Evolutionary conservation across 1,140 invertebrate genomes (phyloP).

Genomic region (Hirudo medicinalis): DNA sequence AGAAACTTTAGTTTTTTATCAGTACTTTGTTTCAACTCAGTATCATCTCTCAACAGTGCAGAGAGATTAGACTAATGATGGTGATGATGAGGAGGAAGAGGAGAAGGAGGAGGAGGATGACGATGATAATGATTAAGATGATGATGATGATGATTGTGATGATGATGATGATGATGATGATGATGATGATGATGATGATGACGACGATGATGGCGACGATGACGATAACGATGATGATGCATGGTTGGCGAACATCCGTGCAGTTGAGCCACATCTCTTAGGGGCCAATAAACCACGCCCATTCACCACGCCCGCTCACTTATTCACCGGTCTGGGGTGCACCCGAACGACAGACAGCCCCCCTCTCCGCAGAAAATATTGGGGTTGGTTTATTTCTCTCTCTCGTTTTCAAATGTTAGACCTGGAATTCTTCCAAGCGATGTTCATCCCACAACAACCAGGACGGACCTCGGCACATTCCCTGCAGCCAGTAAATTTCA

Average conservation of each 20-base stretch:
- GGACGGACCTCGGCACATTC: too few species aligned
- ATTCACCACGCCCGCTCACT: neutral
- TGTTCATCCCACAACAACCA: too few species aligned
- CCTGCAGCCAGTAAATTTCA: too few species aligned
- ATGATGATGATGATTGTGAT: conserved; percentile 6
- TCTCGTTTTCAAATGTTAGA: too few species aligned
- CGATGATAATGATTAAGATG: neutral
- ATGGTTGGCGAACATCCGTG: neutral
- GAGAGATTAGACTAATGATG: too few species aligned
- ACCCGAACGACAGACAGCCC: neutral
- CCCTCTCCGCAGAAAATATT: neutral
- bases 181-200: neutral
- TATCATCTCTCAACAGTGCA: too few species aligned
- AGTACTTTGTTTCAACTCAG: too few species aligned
- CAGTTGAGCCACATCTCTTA: neutral
- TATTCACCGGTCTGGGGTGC: neutral
- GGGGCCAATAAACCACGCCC: neutral
- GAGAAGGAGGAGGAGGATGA: too few species aligned
- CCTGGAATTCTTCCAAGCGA: too few species aligned
- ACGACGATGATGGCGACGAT: neutral
- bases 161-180: neutral
- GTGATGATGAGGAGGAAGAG: too few species aligned
- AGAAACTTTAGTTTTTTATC: too few species aligned
- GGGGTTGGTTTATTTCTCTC: neutral
- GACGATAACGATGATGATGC: neutral